Conservation (phyloP, 2,888 invertebrate species). For the Geophilus truncorum region DNA sequence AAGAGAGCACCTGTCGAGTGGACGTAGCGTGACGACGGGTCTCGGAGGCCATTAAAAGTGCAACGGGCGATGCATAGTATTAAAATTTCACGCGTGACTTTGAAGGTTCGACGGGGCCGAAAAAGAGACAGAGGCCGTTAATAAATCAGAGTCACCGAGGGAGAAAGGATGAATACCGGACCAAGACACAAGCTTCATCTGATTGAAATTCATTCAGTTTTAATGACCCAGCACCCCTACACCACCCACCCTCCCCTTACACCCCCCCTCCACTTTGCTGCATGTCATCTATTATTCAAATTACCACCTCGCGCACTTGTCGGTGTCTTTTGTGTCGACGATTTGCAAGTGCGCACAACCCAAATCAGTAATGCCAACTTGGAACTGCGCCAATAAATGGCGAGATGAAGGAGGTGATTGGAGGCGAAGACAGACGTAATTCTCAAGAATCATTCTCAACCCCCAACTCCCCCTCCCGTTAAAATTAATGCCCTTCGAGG, state of each 20-base stretch:
- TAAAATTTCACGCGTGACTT: slow-evolving; percentile 25
- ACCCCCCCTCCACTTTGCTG: not conserved
- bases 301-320: slow-evolving; percentile 21
- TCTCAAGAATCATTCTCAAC: not conserved
- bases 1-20: too few relatives aligned
- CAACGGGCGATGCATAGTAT: not conserved
- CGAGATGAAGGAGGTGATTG: not conserved
- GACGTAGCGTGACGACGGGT: not conserved
- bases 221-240: slow-evolving; percentile 2
- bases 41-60: not conserved
- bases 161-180: slow-evolving; percentile 10
- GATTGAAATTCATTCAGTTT: slow-evolving; percentile 29
- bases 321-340: slow-evolving; percentile 23
- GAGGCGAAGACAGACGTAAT: not conserved
- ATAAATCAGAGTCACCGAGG: slow-evolving; percentile 3
- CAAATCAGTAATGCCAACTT: slow-evolving; percentile 18
- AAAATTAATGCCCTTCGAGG: not conserved
- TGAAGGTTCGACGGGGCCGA: slow-evolving; percentile 22
- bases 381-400: slow-evolving; percentile 3
- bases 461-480: not conserved
- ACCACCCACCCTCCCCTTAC: not conserved
- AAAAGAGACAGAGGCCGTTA: slow-evolving; percentile 2
- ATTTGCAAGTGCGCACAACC: not conserved
- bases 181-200: slow-evolving; percentile 1
- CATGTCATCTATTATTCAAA: slow-evolving; percentile 21